These are phyloP conservation scores for Polypedilum vanderplanki DNA, from an alignment of 1,140 invertebrate genomes.

Conservation along the genomic window DNA sequence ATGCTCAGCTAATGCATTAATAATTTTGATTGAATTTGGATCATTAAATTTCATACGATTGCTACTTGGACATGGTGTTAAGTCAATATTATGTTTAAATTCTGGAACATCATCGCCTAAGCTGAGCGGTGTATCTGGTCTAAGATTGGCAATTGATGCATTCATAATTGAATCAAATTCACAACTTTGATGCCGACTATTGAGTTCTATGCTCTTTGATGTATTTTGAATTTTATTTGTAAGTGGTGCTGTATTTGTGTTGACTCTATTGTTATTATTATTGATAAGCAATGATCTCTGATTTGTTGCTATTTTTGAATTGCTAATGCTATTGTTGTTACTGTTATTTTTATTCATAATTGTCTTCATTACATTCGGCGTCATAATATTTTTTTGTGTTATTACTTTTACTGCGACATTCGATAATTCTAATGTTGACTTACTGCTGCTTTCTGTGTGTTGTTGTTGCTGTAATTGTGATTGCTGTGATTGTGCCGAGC, in stretches of 20 bases:
- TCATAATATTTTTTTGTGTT: constrained; percentile 20
- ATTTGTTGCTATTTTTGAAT: constrained; percentile 33
- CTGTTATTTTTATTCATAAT: not conserved
- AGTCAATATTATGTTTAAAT: constrained; percentile 39
- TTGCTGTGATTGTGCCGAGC: not conserved
- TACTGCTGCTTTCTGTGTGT: constrained; percentile 30
- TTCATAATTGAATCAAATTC: constrained; percentile 19
- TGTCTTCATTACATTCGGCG: not conserved
- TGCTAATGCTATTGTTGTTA: constrained; percentile 21
- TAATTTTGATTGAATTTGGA: constrained; percentile 33
- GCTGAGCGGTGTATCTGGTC: constrained; percentile 37
- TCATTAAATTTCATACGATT: constrained; percentile 40
- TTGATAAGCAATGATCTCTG: constrained; percentile 40
- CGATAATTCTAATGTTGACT: not conserved
- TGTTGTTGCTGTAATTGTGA: constrained; percentile 31
- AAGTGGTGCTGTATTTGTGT: constrained; percentile 30
- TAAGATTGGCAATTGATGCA: constrained; percentile 14
- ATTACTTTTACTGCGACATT: not conserved
- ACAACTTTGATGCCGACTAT: not conserved
- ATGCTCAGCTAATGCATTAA: constrained; percentile 36
- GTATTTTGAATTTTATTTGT: constrained; percentile 31
- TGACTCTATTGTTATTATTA: constrained; percentile 29
- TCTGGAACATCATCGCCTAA: constrained; percentile 35
- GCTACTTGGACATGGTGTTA: constrained; percentile 40
- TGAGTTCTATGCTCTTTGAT: constrained; percentile 28